Evolutionary conservation across 2,888 invertebrate genomes (phyloP), one percentile per base, ranked within the genome.

Genomic region (Phengaris arion): DNA sequence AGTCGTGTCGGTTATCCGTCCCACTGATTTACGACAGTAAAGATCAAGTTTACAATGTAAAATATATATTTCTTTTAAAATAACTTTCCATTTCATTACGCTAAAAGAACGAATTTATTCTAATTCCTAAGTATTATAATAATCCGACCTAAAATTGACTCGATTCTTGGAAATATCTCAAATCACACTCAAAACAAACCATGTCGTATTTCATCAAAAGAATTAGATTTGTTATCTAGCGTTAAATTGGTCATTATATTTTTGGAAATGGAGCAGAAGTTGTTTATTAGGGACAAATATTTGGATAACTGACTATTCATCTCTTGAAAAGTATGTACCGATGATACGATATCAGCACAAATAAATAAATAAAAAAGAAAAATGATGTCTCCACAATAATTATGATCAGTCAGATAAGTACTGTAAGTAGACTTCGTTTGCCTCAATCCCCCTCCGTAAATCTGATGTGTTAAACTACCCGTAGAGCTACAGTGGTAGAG

Each of bases 201-300:
- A 45, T 45, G 35, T 64, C 64, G 35, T 45, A 12, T 51, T 22
- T 70, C 70, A 70, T 70, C 70, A 70, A 70, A 70, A 51, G 15
- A 70, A 51, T 70, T 45, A 45, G 12, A 64, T 64, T 64, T 64
- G 64, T 45, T 64, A 64, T 64, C 10, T 64, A 45, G 64, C 64
- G 35, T 64, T 5, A 9, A 35, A 45, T 64, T 35, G 51, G 70
- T 51, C 15, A 70, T 69, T 46, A 69, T 70, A 22, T 22, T 22
- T 70, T 70, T 51, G 22, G 22, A 70, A 48, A 15, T 70, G 10
- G 70, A 51, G 48, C 70, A 70, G 6, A 51, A 12, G 6, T 64
- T 70, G 22, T 51, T 70, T 70, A 51, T 51, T 70, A 48, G 48
- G 48, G 48, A 51, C 15, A 15, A 51, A 70, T 70, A 70, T 70